A percentile compares a stretch with the other conserved stretches of the same genome.
These are phyloP conservation scores for Gymnoscopelus braueri DNA, from an alignment of 2,797 vertebrate species.

Conservation along the genomic window DNA sequence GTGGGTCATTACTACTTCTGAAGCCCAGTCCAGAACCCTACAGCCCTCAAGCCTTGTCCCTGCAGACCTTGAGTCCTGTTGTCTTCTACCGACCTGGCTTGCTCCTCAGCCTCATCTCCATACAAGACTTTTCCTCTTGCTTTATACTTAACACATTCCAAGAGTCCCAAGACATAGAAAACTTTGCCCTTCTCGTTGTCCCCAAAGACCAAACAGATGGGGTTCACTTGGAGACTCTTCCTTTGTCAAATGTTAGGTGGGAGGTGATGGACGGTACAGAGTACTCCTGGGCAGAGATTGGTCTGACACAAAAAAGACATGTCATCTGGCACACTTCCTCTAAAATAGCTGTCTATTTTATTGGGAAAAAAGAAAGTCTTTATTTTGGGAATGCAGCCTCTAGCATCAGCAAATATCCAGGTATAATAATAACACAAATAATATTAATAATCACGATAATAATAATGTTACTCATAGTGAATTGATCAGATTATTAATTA, in stretches of 20 bases:
- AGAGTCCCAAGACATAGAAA: fast-evolving
- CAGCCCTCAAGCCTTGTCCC: fast-evolving
- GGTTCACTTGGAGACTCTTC: fast-evolving
- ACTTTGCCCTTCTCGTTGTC: slow-evolving; percentile 53
- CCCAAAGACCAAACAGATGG: neutral
- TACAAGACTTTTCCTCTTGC: slow-evolving; percentile 62
- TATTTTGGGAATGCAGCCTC: slow-evolving; percentile 66
- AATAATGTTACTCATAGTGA: neutral
- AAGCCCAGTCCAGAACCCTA: fast-evolving
- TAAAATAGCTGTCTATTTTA: slow-evolving; percentile 69
- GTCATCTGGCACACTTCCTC: slow-evolving; percentile 71
- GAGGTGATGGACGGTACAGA: neutral
- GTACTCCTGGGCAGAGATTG: slow-evolving; percentile 3
- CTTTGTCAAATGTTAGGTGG: slow-evolving; percentile 14
- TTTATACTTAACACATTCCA: slow-evolving; percentile 31
- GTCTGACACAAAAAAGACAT: fast-evolving
- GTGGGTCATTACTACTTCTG: slow-evolving; percentile 2
- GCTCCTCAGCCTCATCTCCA: slow-evolving; percentile 69
- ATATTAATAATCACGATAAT: neutral
- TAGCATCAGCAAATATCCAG: slow-evolving; percentile 58
- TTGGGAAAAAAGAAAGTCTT: fast-evolving
- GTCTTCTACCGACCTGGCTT: slow-evolving; percentile 57
- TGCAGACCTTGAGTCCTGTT: neutral
- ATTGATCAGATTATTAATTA: too few species aligned
- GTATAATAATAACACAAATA: slow-evolving; percentile 46